phyloP scores from a whole-genome alignment of 2,113 vertebrate species.

The Corythaixoides concolor region DNA sequence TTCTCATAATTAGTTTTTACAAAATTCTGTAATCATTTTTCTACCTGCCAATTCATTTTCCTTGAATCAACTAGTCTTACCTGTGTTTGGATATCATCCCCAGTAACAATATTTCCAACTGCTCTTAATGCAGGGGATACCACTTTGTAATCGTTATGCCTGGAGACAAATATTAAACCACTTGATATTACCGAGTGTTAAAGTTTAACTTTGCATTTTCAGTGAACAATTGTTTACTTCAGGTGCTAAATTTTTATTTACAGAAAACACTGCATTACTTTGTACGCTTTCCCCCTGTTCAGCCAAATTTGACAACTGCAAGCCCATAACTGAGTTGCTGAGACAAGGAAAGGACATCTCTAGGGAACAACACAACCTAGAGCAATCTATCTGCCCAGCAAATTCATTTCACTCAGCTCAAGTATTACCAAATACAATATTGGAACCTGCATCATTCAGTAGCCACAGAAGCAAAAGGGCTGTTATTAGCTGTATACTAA shows the following conservation, averaged over 20 bases:
- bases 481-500: background rate
- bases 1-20: background rate
- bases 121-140: conserved; percentile 90
- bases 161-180: conserved; percentile 60
- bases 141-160: conserved; percentile 93
- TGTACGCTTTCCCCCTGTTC: background rate
- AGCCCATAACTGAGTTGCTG: background rate
- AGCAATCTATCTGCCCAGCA: background rate
- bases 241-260: background rate
- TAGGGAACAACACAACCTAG: background rate
- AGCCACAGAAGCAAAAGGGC: background rate
- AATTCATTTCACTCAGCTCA: background rate
- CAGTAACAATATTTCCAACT: conserved; percentile 93
- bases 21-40: background rate
- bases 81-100: conserved; percentile 93
- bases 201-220: background rate
- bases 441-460: background rate
- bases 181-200: background rate
- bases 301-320: background rate
- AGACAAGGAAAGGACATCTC: background rate
- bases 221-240: background rate
- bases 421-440: background rate
- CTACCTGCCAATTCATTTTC: background rate
- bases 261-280: background rate
- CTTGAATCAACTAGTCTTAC: conserved; percentile 67